Base-by-base conservation (phyloP, 2,888 invertebrate genomes). In the Trachelus iudaicus region DNA sequence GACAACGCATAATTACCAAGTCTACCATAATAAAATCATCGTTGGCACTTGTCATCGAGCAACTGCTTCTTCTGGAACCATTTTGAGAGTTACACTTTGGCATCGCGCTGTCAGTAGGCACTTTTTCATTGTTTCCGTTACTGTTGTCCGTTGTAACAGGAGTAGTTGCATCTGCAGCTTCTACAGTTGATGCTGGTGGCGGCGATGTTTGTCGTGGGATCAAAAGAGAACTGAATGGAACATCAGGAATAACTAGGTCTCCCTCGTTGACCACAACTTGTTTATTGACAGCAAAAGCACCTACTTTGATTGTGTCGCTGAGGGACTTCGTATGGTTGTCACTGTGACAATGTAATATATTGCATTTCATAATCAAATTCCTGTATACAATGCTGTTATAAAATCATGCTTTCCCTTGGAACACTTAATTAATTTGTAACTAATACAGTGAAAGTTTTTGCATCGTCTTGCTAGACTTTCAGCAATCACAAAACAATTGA, bases 271-370 rank as follows among this genome's bases (percentile, higher is more conserved):
- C 87, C 80, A 87, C 93, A 75, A 95, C 92, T 88, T 94, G 94
- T n/a, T 93, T 93, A 40, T 93, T 92, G 85, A 95, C 95, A 11
- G 95, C 96, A 91, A 97, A 97, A 1, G 96, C 96, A 71, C 96
- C 96, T 0, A 95, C 94, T 83, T 95, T 95, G 88, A 96, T 92
- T 0, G 96, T 95, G 85, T 95, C 95, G 79, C 94, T 94, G 75
- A 96, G 92, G 77, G 96, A 95, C 73, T 95, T 93, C 76, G 93
- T 93, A 83, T 94, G 95, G 84, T 95, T 95, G 68, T 95, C 95
- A 79, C 93, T 94, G 87, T 73, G 37, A 23, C 34, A 34, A 34
- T 73, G 3, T 9, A 73, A 73, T 0, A 34, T 34, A 40, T 40
- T 40, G 40, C 40, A 40, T 23, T 23, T 40, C 23, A 40, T 40